A percentile compares a stretch with the other conserved stretches of the same genome.
These are phyloP conservation scores for Nephrocerus scutellatus DNA, from an alignment of 2,888 invertebrate genomes.

Conservation along the genomic window DNA sequence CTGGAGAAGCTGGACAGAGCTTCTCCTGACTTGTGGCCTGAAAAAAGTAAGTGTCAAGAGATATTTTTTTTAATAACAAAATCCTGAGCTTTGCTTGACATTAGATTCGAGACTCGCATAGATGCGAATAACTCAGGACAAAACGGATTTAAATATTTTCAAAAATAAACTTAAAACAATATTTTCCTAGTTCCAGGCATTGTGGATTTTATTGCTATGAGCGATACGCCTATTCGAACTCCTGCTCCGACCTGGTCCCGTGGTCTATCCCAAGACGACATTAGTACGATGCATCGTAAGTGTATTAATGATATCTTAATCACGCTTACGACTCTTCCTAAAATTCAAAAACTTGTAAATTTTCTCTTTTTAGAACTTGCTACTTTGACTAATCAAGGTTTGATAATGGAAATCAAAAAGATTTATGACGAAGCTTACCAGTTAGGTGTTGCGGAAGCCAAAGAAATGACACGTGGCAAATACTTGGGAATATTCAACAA, in stretches of 20 bases:
- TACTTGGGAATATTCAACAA: conserved; percentile 76
- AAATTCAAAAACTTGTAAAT: not conserved
- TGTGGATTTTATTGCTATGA: conserved; percentile 70
- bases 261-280: conserved; percentile 65
- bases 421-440: conserved; percentile 92
- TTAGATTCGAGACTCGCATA: conserved; percentile 17
- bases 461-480: conserved; percentile 94
- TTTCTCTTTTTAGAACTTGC: conserved; percentile 57
- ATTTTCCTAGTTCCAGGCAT: conserved; percentile 92
- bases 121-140: not conserved
- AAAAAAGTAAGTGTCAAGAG: conserved; percentile 66
- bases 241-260: conserved; percentile 61
- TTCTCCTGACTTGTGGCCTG: conserved; percentile 96
- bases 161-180: conserved; percentile 3
- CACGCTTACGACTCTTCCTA: not conserved
- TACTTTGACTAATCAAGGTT: conserved; percentile 67
- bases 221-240: conserved; percentile 50
- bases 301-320: conserved; percentile 25
- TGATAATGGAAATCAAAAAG: conserved; percentile 89
- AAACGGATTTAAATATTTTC: conserved; percentile 5
- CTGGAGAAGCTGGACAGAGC: conserved; percentile 86
- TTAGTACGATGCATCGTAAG: conserved; percentile 72
- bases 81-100: conserved; percentile 1
- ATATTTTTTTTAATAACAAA: conserved; percentile 4
- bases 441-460: conserved; percentile 87